A percentile compares a stretch with the other conserved stretches of the same genome.
Conservation (phyloP, 1,140 invertebrate genomes). For the Holcopasites calliopsidis region DNA sequence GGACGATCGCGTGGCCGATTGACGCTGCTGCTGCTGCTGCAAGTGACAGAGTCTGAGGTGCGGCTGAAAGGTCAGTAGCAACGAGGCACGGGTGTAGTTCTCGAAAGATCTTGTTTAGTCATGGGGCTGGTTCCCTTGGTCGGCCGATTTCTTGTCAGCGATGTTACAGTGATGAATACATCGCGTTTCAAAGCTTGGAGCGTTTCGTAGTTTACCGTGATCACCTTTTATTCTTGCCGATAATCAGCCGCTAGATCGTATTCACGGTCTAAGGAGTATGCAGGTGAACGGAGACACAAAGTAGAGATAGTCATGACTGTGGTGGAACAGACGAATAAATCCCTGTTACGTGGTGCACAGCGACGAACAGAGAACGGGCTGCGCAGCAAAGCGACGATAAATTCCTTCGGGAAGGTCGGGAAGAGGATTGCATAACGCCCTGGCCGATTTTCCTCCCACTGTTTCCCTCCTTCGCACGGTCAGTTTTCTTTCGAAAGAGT, state of each 20-base stretch:
- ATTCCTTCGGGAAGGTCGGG: constrained; percentile 61
- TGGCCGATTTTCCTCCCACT: constrained; percentile 9
- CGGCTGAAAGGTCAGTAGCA: constrained; percentile 30
- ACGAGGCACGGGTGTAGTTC: neutral
- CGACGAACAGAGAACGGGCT: neutral
- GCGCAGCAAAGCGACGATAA: constrained; percentile 50
- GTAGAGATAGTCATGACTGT: constrained; percentile 22
- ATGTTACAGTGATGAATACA: too few species aligned
- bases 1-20: constrained; percentile 21
- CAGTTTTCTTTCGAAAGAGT: constrained; percentile 22
- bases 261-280: too few species aligned
- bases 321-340: neutral
- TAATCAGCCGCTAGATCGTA: too few species aligned
- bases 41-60: neutral
- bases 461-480: constrained; percentile 4
- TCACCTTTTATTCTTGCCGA: too few species aligned
- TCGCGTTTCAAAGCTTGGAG: too few species aligned
- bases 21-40: neutral
- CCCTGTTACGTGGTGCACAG: neutral
- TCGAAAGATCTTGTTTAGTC: neutral
- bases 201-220: too few species aligned
- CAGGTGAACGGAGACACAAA: neutral
- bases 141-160: neutral
- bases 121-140: neutral
- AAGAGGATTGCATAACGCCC: constrained; percentile 71